A percentile compares a stretch with the other conserved stretches of the same genome.
Evolutionary conservation across 2,888 invertebrate genomes (phyloP).

Genomic region (Drosophila helvetica): DNA sequence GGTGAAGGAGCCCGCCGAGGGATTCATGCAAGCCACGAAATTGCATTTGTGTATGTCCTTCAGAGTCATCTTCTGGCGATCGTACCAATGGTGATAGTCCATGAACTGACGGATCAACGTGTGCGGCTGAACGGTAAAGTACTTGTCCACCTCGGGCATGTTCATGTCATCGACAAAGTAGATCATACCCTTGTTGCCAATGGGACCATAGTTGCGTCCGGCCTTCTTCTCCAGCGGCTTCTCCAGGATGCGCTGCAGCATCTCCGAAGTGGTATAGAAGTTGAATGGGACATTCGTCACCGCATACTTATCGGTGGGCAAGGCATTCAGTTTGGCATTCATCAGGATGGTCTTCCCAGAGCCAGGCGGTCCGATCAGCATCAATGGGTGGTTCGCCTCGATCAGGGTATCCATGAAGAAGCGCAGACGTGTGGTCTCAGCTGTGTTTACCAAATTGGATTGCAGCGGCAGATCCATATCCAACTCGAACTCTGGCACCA

Average conservation of each 20-base stretch:
- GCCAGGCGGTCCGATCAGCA: slow-evolving; percentile 95
- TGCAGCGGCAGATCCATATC: slow-evolving; percentile 95
- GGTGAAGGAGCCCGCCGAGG: slow-evolving; percentile 97
- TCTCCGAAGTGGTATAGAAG: slow-evolving; percentile 97
- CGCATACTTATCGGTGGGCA: slow-evolving; percentile 90
- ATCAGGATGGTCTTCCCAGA: slow-evolving; percentile 97
- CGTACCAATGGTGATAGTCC: slow-evolving; percentile 98
- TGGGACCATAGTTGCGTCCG: slow-evolving; percentile 96
- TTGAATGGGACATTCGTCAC: slow-evolving; percentile 96
- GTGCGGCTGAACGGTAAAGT: slow-evolving; percentile 97
- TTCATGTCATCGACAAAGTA: slow-evolving; percentile 98
- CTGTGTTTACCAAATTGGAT: slow-evolving; percentile 90
- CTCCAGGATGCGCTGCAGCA: slow-evolving; percentile 94
- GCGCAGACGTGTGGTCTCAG: slow-evolving; percentile 93
- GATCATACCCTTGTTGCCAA: slow-evolving; percentile 95
- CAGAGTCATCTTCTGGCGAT: slow-evolving; percentile 91
- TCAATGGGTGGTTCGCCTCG: slow-evolving; percentile 91
- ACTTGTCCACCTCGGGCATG: slow-evolving; percentile 98
- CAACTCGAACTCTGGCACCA: slow-evolving; percentile 90
- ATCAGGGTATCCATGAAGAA: slow-evolving; percentile 95
- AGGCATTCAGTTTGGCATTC: slow-evolving; percentile 89
- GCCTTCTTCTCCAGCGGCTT: slow-evolving; percentile 97
- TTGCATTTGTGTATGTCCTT: slow-evolving; percentile 97
- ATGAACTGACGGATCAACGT: slow-evolving; percentile 96
- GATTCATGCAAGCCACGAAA: slow-evolving; percentile 98